Evolutionary conservation across 2,797 vertebrate species (phyloP).

Genomic region (Thaleichthys pacificus): DNA sequence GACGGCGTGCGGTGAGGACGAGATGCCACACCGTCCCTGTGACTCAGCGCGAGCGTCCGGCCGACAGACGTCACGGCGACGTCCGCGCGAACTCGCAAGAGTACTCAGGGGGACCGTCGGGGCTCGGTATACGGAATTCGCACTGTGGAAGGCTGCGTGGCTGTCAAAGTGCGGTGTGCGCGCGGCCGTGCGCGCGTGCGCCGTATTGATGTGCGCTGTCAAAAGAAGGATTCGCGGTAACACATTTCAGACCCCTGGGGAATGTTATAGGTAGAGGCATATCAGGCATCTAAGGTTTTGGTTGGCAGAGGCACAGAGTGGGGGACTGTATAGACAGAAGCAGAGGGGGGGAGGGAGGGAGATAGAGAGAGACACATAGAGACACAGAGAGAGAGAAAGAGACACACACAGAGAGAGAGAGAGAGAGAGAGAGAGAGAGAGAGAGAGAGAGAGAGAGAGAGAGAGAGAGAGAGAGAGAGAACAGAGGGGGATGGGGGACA

Average conservation of each 20-base stretch:
- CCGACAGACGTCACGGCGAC: conserved; percentile 27
- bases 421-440: conserved; percentile 12
- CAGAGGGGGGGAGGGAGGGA: background rate
- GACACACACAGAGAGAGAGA: conserved; percentile 8
- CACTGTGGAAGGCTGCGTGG: background rate
- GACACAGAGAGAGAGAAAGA: conserved; percentile 14
- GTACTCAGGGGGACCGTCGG: no score
- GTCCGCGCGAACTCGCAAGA: no score
- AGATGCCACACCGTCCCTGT: conserved; percentile 28
- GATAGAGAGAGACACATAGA: background rate
- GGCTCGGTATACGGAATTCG: background rate
- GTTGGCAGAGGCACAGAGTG: no score
- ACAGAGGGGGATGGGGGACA: no score
- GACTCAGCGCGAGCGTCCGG: conserved; percentile 34
- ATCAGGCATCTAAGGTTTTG: no score
- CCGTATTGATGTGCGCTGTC: background rate
- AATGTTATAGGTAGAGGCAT: no score
- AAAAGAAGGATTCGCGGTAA: no score
- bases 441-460: conserved; percentile 12
- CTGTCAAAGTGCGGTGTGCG: background rate
- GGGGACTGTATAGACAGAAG: conserved; percentile 8
- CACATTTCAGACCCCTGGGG: no score
- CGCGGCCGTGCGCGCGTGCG: background rate
- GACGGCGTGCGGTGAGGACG: conserved; percentile 14
- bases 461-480: background rate